Evolutionary conservation across 2,888 invertebrate genomes (phyloP).

Genomic region (Tetragnatha montana): DNA sequence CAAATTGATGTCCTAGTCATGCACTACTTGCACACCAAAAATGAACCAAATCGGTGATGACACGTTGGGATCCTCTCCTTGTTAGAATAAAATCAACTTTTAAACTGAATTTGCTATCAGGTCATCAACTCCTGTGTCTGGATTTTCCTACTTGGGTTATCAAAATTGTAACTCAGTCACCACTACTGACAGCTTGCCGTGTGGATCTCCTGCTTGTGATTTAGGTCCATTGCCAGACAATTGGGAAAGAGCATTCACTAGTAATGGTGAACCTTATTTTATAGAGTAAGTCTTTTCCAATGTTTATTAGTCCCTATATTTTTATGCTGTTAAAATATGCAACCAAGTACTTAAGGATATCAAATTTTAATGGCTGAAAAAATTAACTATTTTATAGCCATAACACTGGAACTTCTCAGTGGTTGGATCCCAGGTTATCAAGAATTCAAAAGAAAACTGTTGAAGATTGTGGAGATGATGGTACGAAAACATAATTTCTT

Average conservation of each 20-base stretch:
- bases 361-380: neutral
- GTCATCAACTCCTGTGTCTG: constrained; percentile 70
- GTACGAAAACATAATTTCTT: constrained; percentile 73
- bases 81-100: neutral
- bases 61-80: too few species aligned
- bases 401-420: constrained; percentile 96
- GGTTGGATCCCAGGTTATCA: constrained; percentile 95
- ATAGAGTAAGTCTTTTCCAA: constrained; percentile 83
- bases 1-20: too few species aligned
- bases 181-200: constrained; percentile 58
- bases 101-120: constrained; percentile 28
- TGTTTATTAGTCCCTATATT: neutral
- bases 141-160: constrained; percentile 63
- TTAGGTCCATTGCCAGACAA: constrained; percentile 94
- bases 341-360: neutral
- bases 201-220: constrained; percentile 76
- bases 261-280: constrained; percentile 96
- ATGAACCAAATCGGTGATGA: too few species aligned
- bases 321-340: neutral
- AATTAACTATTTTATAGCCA: constrained; percentile 81
- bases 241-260: constrained; percentile 98
- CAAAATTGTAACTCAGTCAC: constrained; percentile 58
- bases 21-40: too few species aligned
- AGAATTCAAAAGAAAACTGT: constrained; percentile 92
- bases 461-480: constrained; percentile 91